A percentile compares a stretch with the other conserved stretches of the same genome.
Conservation (phyloP, 2,797 vertebrate species). For the Austrolebias charrua region DNA sequence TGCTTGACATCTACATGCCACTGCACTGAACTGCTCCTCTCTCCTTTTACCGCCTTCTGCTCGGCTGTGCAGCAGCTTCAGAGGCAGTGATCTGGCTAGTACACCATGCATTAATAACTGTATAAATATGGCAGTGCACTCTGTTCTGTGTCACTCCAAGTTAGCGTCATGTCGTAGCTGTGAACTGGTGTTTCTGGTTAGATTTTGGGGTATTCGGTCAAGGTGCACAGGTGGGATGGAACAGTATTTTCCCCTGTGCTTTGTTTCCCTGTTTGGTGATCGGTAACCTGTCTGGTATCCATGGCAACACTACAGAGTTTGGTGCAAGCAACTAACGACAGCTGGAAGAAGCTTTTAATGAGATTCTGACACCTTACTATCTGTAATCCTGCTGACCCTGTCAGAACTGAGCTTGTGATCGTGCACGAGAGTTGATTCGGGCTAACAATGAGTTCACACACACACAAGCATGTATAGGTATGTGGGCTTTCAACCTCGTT, state of each 20-base stretch:
- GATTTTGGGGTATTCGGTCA: constrained; percentile 37
- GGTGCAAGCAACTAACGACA: constrained; percentile 49
- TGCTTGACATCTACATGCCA: constrained; percentile 55
- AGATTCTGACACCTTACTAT: constrained; percentile 60
- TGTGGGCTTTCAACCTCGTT: constrained; percentile 22
- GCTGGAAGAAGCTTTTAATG: constrained; percentile 66
- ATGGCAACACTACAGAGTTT: constrained; percentile 69
- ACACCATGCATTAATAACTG: constrained; percentile 71
- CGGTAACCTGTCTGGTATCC: constrained; percentile 69
- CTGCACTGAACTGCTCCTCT: constrained; percentile 31
- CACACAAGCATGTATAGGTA: constrained; percentile 10
- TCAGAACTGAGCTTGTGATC: constrained; percentile 67
- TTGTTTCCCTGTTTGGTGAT: constrained; percentile 48
- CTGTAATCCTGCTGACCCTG: constrained; percentile 54
- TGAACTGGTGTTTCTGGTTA: constrained; percentile 37
- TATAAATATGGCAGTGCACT: constrained; percentile 60
- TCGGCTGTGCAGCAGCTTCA: constrained; percentile 56
- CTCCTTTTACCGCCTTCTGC: constrained; percentile 25
- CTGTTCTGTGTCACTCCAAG: constrained; percentile 55
- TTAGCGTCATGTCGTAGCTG: constrained; percentile 33
- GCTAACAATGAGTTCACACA: constrained; percentile 32
- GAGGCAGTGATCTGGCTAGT: constrained; percentile 55
- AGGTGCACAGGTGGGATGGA: constrained; percentile 32
- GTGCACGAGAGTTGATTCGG: constrained; percentile 45
- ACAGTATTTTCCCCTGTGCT: constrained; percentile 31